Percentiles rank a stretch among this genome's conserved stretches.
Conservation (phyloP, 1,140 invertebrate genomes). For the Apis laboriosa region DNA sequence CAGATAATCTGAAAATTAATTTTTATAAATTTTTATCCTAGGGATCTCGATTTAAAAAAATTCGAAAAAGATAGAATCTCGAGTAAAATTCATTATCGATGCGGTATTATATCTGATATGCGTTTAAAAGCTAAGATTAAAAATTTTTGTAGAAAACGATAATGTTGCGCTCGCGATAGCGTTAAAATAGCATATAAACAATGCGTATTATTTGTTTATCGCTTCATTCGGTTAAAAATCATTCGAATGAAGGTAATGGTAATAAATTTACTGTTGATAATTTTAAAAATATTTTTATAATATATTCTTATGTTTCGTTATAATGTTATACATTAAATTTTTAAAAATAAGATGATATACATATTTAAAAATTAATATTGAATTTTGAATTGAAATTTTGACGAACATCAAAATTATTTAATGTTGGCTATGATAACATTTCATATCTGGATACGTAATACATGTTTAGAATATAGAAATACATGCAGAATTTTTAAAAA, state of each 20-base stretch:
- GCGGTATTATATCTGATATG: not conserved
- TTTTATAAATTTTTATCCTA: not conserved
- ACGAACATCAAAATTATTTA: not conserved
- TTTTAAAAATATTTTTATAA: no score
- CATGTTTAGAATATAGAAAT: not conserved
- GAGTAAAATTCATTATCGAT: not conserved
- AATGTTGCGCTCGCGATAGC: not conserved
- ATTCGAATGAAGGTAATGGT: conserved; percentile 18
- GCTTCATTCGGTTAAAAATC: conserved; percentile 48
- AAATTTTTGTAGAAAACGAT: conserved; percentile 6
- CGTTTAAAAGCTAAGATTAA: conserved; percentile 25
- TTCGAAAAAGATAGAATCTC: not conserved
- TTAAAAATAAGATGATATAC: not conserved
- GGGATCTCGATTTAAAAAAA: no score
- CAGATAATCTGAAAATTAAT: not conserved
- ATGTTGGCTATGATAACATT: not conserved
- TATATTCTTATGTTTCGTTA: not conserved
- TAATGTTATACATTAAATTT: not conserved
- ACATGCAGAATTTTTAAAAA: not conserved
- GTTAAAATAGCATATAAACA: conserved; percentile 18
- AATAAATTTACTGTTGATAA: not conserved
- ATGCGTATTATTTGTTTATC: conserved; percentile 38
- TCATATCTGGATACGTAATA: not conserved
- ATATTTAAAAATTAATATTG: not conserved
- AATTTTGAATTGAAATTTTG: not conserved